Evolutionary conservation across 2,888 invertebrate species (phyloP), one percentile per base, ranked within the genome.

Genomic region (Romanomermis culicivorax): DNA sequence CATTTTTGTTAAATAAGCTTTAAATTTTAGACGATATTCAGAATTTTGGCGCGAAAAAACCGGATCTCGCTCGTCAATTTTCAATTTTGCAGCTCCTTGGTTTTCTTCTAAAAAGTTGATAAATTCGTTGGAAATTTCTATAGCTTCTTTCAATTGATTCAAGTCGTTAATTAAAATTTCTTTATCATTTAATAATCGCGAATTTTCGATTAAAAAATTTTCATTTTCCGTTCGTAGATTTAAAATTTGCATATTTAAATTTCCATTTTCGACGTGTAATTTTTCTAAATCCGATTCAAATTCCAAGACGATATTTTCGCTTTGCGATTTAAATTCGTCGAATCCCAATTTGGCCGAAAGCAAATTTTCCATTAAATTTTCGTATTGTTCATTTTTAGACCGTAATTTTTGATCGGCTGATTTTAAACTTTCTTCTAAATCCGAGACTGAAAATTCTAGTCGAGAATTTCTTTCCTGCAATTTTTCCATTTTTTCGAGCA

Each of bases 1-100:
- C 53, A 66, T 52, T 55, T 66, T 66, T 36, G 65, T 63, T 52
- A 63, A 61, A 56, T 64, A 64, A 2, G 66, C 66, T 56, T 66
- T 66, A 25, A 30, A 29, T 26, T 54, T 54, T 25, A 54, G 50
- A 2, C 42, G 29, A 30, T 30, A 36, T n/a, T 36, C 54, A 2
- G 36, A 50, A 7, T 4, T 29, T 49, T 49, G 27, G 27, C 29
- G 27, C 25, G 7, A 14, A 4, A 25, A 7, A 7, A 27, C 50
- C 7, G 11, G 26, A 7, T 27, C 29, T 20, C 11, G 4, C 25
- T 27, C 26, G 4, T 29, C 7, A 11, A 11, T 11, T 11, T 14
- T 29, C 50, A 7, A 7, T 20, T 27, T 25, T n/a, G 11, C 14
- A 7, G 29, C 25, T 42, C 23, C 42, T n/a, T 24, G 25, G 14